Percentiles rank a stretch among this genome's conserved stretches.
phyloP scores from a whole-genome alignment of 2,888 invertebrate genomes.

The Rotaria sp. region DNA sequence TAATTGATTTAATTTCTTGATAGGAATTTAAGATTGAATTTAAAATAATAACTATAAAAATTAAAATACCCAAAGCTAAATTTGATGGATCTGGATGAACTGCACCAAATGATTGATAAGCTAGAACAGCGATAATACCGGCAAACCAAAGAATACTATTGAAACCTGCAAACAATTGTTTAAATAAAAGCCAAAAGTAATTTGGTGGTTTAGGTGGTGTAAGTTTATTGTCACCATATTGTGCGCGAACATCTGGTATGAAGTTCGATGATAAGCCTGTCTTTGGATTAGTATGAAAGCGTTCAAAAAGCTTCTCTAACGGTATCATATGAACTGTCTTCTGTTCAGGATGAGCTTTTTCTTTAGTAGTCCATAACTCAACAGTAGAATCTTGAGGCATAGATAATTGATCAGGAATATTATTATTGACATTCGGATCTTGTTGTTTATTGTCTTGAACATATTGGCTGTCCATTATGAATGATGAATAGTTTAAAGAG shows the following conservation, averaged over 20 bases:
- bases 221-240: background rate
- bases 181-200: background rate
- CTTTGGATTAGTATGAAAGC: background rate
- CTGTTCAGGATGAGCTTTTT: background rate
- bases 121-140: background rate
- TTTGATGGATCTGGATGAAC: background rate
- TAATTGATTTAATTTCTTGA: conserved; percentile 38
- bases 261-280: background rate
- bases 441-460: background rate
- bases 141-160: background rate
- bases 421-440: background rate
- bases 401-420: background rate
- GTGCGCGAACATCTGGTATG: background rate
- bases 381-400: background rate
- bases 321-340: background rate
- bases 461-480: background rate
- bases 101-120: background rate
- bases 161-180: background rate
- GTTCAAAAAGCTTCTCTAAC: background rate
- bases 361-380: background rate
- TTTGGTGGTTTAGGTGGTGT: background rate
- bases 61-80: conserved; percentile 30
- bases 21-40: conserved; percentile 33
- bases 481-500: background rate
- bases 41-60: conserved; percentile 28